Evolutionary conservation across 2,113 vertebrate species (phyloP).

Genomic region (Cettia cetti): DNA sequence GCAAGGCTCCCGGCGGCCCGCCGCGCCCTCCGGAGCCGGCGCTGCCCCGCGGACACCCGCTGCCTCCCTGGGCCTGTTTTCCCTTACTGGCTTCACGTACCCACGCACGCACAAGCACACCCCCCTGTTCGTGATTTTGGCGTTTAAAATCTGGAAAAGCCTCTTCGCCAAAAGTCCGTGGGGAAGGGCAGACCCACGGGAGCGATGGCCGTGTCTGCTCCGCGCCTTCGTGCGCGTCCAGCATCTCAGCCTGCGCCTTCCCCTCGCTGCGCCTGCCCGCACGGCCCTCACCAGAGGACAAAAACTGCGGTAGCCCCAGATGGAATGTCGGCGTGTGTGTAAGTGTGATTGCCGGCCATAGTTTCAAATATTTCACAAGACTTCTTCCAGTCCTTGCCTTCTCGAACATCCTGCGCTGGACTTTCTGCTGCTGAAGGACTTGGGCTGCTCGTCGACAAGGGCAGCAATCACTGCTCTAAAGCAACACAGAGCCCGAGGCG

Average conservation of each 20-base stretch:
- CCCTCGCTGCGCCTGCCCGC: neutral
- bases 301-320: neutral
- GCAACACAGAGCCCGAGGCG: accelerated
- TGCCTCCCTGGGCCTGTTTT: accelerated
- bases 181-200: neutral
- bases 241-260: neutral
- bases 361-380: neutral
- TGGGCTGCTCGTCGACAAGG: neutral
- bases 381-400: neutral
- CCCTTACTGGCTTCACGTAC: accelerated
- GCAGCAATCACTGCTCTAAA: neutral
- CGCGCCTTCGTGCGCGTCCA: accelerated
- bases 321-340: too few relatives aligned
- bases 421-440: neutral
- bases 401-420: accelerated
- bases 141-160: neutral
- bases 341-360: neutral
- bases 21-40: neutral
- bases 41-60: neutral
- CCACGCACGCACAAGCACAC: accelerated
- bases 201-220: neutral
- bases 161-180: neutral
- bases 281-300: neutral
- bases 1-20: neutral
- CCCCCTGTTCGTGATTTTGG: neutral